Base-by-base conservation (phyloP, 2,797 vertebrate species). In the Halcyon badia region DNA sequence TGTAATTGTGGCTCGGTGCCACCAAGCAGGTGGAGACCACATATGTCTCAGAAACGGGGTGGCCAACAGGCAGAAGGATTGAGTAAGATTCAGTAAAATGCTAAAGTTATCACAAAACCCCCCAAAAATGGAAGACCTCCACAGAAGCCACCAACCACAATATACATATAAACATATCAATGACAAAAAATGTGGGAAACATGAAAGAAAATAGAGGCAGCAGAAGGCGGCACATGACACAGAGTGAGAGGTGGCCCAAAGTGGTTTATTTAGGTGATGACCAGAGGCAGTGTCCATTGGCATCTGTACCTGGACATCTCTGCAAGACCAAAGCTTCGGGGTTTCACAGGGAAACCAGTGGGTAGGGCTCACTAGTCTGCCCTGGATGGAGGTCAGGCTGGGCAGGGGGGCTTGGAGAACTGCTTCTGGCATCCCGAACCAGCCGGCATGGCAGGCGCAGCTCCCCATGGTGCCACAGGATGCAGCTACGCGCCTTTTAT, bases 401-500 rank as follows among this genome's bases (percentile, higher is more conserved):
- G 56, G 26, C 5, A 3, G 16, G n/a, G n/a, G 4, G 5, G 5
- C 9, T 21, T 24, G 0, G 70, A 70, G 39, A 72, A 24, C 18
- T 61, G 69, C 80, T 87, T 41, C 51, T 0, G 4, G 51, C 46
- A 68, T 39, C 72, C 35, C 0, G 0, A 28, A 72, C 62, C 0
- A 0, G 52, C 19, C 25, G 0, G 70, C 44, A 49, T 2, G 9
- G 30, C 0, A 2, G 77, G 46, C 3, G 1, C 76, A 37, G 62
- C 52, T 68, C 66, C 83, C 72, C 22, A 0, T 1, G 3, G 26
- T 15, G 19, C 71, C 3, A 15, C 89, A 96, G 90, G 94, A 97
- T 86, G 76, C 76, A 33, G 83, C 83, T 70, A n/a, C 1, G 0
- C 0, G 33, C 80, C 62, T 93, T 95, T 95, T 90, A 89, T 88